A percentile compares a stretch with the other conserved stretches of the same genome.
phyloP scores from a whole-genome alignment of 2,888 invertebrate species.

The Diarsia brunnea region DNA sequence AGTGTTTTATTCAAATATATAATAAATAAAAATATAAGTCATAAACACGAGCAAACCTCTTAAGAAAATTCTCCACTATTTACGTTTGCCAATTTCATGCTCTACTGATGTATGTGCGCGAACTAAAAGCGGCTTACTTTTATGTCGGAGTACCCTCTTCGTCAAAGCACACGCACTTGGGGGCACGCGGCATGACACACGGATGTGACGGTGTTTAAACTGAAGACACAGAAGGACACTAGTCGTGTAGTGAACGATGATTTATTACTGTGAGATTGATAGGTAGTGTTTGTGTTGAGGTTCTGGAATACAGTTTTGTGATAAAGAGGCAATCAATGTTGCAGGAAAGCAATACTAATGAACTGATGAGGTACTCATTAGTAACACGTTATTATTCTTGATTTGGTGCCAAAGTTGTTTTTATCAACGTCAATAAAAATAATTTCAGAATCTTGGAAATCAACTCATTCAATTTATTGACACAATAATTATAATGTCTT shows the following conservation, averaged over 20 bases:
- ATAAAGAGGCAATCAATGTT: neutral
- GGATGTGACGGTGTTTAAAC: slow-evolving; percentile 53
- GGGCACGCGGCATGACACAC: slow-evolving; percentile 45
- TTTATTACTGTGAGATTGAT: neutral
- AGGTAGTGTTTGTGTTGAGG: neutral
- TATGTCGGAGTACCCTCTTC: slow-evolving; percentile 59
- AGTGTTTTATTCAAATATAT: too few relatives aligned
- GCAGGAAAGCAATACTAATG: neutral
- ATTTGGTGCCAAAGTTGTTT: too few relatives aligned
- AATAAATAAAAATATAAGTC: neutral
- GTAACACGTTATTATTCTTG: too few relatives aligned
- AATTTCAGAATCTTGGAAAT: neutral
- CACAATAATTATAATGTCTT: neutral
- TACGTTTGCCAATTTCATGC: slow-evolving; percentile 63
- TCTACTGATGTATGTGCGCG: slow-evolving; percentile 56
- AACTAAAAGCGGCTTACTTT: slow-evolving; percentile 62
- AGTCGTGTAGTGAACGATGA: slow-evolving; percentile 15
- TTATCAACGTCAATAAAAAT: neutral
- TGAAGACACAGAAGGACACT: slow-evolving; percentile 30
- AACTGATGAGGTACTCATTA: neutral
- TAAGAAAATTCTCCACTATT: slow-evolving; percentile 32
- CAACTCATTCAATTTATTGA: neutral
- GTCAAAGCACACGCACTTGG: slow-evolving; percentile 64
- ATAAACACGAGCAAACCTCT: neutral
- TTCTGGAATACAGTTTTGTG: slow-evolving; percentile 1